Base-by-base conservation (phyloP, 2,797 vertebrate genomes). In the Leptodactylus fallax region DNA sequence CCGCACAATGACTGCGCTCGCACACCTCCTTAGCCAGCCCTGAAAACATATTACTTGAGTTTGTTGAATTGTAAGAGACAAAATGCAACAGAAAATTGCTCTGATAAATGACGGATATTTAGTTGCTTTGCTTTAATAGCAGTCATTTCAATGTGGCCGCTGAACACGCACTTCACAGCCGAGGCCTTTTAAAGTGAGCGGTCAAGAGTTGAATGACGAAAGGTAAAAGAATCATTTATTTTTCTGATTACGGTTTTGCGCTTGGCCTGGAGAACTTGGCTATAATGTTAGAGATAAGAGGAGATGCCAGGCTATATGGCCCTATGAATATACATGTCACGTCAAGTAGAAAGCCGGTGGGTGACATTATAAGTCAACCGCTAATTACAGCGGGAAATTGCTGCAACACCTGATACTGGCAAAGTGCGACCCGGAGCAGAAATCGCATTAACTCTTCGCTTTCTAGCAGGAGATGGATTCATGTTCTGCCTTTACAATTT, bases 31-130 rank as follows among this genome's bases (percentile, higher is more conserved):
- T 10, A 6, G 19, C 69, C 17, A 14, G 14, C 23, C 45, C 74
- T 19, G 27, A 45, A 65, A 82, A 82, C 84, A 77, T 55, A 86
- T 82, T 78, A 72, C 87, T 81, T 53, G 19, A 9, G 71, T 82
- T 74, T 58, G 58, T 58, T 53, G 16, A 78, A 82, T 60, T 82
- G 84, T 49, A 81, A 85, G 55, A 76, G 78, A 85, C 77, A 63
- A 71, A 88, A 88, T 69, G 76, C 76, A 63, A 61, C 63, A 81
- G 83, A 81, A 88, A 82, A 85, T 86, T 81, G 84, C 79, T 78
- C 25, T 49, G 79, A 86, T 86, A 81, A 86, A 86, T 85, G 84
- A 67, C 87, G 77, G 87, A 82, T 80, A 89, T 82, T 89, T 82
- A 77, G 79, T 58, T 77, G 78, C 79, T 82, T 69, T 82, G 79